Conservation (phyloP, 1,140 invertebrate species). For the Lamellibrachia luymesi region DNA sequence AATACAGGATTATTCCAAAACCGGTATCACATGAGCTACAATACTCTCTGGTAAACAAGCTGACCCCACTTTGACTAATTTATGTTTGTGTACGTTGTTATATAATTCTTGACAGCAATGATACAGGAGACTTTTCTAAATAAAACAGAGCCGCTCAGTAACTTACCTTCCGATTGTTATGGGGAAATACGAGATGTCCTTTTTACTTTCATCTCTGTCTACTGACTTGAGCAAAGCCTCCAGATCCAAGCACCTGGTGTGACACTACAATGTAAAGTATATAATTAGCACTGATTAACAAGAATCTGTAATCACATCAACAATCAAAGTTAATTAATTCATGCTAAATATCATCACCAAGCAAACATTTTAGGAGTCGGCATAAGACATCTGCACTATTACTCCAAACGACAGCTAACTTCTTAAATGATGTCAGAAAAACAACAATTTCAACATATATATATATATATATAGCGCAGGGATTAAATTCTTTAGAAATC, state of each 20-base stretch:
- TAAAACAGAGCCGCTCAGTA: not conserved
- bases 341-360: not conserved
- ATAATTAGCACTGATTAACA: not conserved
- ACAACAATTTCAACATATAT: not conserved
- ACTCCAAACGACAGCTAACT: not conserved
- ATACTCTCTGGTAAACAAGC: too few species aligned
- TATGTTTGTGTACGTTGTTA: not conserved
- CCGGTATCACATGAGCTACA: too few species aligned
- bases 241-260: constrained; percentile 24
- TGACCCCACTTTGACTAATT: not conserved
- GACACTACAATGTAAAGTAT: constrained; percentile 8
- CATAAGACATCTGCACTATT: not conserved
- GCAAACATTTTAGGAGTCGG: not conserved
- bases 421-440: not conserved
- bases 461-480: too few species aligned
- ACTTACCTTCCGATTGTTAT: constrained; percentile 43
- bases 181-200: constrained; percentile 43
- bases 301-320: not conserved
- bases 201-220: constrained; percentile 34
- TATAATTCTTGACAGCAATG: not conserved
- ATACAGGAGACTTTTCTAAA: not conserved
- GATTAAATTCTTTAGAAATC: too few species aligned
- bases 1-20: too few species aligned
- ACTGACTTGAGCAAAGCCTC: constrained; percentile 43
- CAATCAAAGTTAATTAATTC: not conserved